These are phyloP conservation scores for Sebastes fasciatus DNA, from an alignment of 2,113 vertebrate genomes.

Conservation along the genomic window DNA sequence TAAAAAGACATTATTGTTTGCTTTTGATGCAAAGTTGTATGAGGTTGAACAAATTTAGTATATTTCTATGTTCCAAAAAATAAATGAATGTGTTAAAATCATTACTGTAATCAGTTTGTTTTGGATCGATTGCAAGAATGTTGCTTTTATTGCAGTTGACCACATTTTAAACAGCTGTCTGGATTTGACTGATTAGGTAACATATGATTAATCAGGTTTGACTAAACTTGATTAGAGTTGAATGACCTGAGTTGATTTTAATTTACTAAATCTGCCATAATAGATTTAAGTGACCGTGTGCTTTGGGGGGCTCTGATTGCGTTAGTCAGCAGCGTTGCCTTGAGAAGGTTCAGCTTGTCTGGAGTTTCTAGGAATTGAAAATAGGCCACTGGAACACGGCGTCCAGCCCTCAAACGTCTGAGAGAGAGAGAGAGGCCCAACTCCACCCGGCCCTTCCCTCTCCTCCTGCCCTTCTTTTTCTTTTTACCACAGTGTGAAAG, in stretches of 20 bases:
- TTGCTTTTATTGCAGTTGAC: slow-evolving; percentile 1
- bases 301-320: background rate
- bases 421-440: slow-evolving; percentile 47
- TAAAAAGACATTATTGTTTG: background rate
- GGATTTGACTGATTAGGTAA: slow-evolving; percentile 17
- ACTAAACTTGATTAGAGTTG: slow-evolving; percentile 34
- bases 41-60: background rate
- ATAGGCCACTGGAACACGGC: slow-evolving; percentile 64
- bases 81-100: background rate
- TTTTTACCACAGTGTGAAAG: slow-evolving; percentile 65
- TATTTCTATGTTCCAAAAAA: background rate
- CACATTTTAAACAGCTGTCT: slow-evolving; percentile 6
- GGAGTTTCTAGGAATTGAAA: slow-evolving; percentile 62
- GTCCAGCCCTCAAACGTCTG: slow-evolving; percentile 32
- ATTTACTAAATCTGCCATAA: slow-evolving; percentile 31
- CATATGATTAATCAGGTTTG: slow-evolving; percentile 24
- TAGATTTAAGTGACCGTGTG: slow-evolving; percentile 12
- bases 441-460: slow-evolving; percentile 51
- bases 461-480: slow-evolving; percentile 45
- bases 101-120: background rate
- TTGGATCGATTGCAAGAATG: slow-evolving; percentile 6
- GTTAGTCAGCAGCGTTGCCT: slow-evolving; percentile 17
- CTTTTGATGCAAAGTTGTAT: background rate
- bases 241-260: slow-evolving; percentile 15
- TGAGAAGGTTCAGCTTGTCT: slow-evolving; percentile 24